A percentile compares a stretch with the other conserved stretches of the same genome.
Evolutionary conservation across 2,888 invertebrate species (phyloP).

Genomic region (Xylophagus ater): DNA sequence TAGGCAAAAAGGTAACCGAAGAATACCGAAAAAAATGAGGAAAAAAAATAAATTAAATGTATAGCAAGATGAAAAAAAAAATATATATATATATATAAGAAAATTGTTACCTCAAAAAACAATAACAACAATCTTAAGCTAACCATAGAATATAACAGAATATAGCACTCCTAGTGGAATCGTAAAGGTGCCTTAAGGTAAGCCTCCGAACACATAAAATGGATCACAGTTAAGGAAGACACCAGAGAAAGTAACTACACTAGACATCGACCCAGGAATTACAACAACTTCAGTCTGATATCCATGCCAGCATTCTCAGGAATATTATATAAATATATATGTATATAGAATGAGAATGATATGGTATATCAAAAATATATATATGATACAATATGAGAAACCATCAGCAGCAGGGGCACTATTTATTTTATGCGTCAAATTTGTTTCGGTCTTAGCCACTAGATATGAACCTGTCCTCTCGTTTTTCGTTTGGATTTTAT

Average conservation of each 20-base stretch:
- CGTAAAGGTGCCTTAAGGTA: slow-evolving; percentile 20
- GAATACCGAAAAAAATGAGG: no score
- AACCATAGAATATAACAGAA: slow-evolving; percentile 1
- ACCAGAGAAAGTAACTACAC: slow-evolving; percentile 14
- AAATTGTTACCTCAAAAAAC: slow-evolving; percentile 4
- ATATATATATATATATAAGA: no score
- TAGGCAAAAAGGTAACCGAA: slow-evolving; percentile 7
- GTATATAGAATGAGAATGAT: no score
- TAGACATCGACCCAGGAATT: no score
- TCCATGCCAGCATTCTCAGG: no score
- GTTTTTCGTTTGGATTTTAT: slow-evolving; percentile 10
- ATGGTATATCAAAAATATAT: no score
- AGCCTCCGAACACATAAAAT: slow-evolving; percentile 19
- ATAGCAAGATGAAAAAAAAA: no score
- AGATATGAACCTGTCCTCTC: slow-evolving; percentile 14
- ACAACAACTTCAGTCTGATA: no score
- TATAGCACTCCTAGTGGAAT: slow-evolving; percentile 17
- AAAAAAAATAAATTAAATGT: no score
- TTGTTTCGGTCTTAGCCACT: slow-evolving; percentile 16
- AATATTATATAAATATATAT: no score
- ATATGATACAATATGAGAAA: no score
- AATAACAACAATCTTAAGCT: slow-evolving; percentile 2
- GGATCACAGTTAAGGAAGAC: slow-evolving; percentile 18
- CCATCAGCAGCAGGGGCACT: slow-evolving; percentile 16
- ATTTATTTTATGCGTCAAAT: slow-evolving; percentile 16